Evolutionary conservation across 2,797 vertebrate genomes (phyloP).

Genomic region (Pseudochirops cupreus): DNA sequence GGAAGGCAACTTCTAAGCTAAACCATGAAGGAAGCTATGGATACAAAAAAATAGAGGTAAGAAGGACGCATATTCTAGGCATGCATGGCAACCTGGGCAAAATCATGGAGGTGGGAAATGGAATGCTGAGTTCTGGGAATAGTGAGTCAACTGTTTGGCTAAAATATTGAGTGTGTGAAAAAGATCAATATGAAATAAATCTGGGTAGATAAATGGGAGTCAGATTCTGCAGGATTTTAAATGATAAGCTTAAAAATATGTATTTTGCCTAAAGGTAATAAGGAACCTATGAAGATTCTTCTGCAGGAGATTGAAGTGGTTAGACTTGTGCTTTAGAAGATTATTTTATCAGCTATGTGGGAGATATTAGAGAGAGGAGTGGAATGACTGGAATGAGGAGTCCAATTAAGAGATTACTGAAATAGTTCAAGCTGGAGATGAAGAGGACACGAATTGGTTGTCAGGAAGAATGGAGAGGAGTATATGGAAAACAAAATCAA

Average conservation of each 20-base stretch:
- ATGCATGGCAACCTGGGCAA: not conserved
- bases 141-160: not conserved
- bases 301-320: no score
- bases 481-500: no score
- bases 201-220: not conserved
- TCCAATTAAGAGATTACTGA: no score
- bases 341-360: no score
- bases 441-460: no score
- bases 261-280: no score
- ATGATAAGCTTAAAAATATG: not conserved
- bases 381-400: no score
- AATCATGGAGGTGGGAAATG: not conserved
- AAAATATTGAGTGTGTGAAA: not conserved
- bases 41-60: not conserved
- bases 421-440: no score
- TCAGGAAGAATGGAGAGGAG: no score
- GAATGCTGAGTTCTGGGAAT: not conserved
- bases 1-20: not conserved
- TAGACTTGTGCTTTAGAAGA: no score
- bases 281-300: no score
- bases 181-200: not conserved
- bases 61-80: not conserved
- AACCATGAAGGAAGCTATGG: not conserved
- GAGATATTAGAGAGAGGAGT: no score
- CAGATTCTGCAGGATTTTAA: not conserved